Evolutionary conservation across 1,140 invertebrate species (phyloP), one percentile per base, ranked within the genome.

Genomic region (Saxidomus purpurata): DNA sequence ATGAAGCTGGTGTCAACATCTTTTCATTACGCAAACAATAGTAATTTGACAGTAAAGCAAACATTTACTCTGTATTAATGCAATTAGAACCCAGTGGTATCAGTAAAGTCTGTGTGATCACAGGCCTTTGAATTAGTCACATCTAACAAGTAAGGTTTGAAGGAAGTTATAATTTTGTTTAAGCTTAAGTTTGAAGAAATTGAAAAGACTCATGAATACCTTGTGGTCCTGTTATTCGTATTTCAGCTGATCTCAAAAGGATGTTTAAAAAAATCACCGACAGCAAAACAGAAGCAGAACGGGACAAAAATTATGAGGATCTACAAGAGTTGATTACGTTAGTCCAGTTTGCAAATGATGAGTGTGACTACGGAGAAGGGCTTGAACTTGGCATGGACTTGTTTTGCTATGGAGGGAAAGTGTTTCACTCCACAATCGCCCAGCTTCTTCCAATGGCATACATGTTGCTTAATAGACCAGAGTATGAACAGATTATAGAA

Each of bases 321-420:
- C 94, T 99, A 4, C 97, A 98, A 91, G 95, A 95, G 80, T 74
- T 95, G 13, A 93, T 95, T 31, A 95, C 94, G 0, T 71, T 94
- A 13, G 97, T 98, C 11, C 98, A 97, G 93, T 98, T 98, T 95
- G 98, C 98, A 1, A 97, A 98, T 89, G 98, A 99, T 95, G 98
- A 99, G 95, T 98, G 98, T 95, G 98, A 99, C 95, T 99, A 98
- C 96, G 98, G 98, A 0, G 98, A 98, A 76, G 98, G 98, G 8
- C 94, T 99, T 1, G 98, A 99, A 96, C 96, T 98, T 38, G 98
- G 98, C 0, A 97, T 98, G 49, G 97, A 98, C 95, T 94, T 99
- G 25, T 98, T 99, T 93, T 97, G 96, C 87, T 98, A 97, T 93
- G 94, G 95, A 13, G 92, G 92, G 0, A 89, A 93, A 36, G 85